Percentiles rank a stretch among this genome's conserved stretches.
Conservation (phyloP, 2,113 vertebrate genomes). For the Xiphias gladius region DNA sequence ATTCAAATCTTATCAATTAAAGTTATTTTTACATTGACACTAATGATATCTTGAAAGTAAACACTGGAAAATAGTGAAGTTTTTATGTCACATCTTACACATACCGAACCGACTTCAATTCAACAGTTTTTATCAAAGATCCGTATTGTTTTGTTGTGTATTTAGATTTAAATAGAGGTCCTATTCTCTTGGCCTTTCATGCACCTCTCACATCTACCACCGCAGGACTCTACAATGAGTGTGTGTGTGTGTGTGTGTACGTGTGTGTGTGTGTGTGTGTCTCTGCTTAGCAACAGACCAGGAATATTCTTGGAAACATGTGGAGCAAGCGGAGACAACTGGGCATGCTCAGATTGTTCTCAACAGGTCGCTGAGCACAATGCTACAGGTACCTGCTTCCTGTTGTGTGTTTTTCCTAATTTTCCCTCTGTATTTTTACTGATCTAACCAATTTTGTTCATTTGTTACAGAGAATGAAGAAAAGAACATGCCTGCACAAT, state of each 20-base stretch:
- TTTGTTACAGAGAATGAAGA: slow-evolving; percentile 20
- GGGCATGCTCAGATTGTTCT: slow-evolving; percentile 66
- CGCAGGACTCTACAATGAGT: background rate
- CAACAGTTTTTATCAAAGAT: background rate
- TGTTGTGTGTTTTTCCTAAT: background rate
- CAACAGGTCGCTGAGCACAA: slow-evolving; percentile 66
- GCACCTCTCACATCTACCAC: slow-evolving; percentile 16
- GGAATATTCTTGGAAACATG: slow-evolving; percentile 62
- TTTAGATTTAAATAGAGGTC: background rate
- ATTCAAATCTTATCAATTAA: background rate
- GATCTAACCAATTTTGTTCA: slow-evolving; percentile 21
- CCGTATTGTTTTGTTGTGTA: background rate
- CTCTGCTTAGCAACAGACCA: slow-evolving; percentile 60
- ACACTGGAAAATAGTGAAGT: background rate
- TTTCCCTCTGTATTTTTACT: background rate
- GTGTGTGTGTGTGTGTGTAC: background rate
- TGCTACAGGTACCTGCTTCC: slow-evolving; percentile 54
- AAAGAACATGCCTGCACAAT: slow-evolving; percentile 19
- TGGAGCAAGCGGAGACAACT: slow-evolving; percentile 52
- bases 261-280: background rate
- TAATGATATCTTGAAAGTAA: background rate
- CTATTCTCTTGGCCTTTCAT: slow-evolving; percentile 3
- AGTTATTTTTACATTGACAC: background rate
- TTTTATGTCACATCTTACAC: background rate
- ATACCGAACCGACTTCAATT: no score